phyloP scores from a whole-genome alignment of 2,797 vertebrate genomes.

The Anableps anableps region DNA sequence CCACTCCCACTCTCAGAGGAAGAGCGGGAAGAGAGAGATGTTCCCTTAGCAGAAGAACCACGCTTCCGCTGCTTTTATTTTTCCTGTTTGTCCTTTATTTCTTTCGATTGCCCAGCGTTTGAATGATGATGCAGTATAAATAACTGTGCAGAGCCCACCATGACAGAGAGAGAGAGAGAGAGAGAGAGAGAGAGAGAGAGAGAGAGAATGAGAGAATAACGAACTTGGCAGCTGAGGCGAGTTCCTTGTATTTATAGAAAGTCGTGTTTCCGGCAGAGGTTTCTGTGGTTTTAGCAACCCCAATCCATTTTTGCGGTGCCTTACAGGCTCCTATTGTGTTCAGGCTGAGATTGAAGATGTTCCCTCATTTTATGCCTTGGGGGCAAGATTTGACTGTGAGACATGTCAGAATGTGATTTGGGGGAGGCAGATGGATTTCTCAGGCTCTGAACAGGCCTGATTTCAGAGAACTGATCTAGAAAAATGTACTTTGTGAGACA shows the following conservation, averaged over 20 bases:
- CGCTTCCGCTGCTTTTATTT: conserved; percentile 77
- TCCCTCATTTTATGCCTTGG: conserved; percentile 80
- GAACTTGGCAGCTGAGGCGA: conserved; percentile 82
- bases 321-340: conserved; percentile 80
- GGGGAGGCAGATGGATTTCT: conserved; percentile 77
- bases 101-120: conserved; percentile 69
- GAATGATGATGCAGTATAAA: conserved; percentile 74
- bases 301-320: conserved; percentile 83
- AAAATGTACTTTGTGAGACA: conserved; percentile 61
- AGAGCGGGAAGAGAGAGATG: conserved; percentile 70
- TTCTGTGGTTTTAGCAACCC: conserved; percentile 80
- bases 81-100: conserved; percentile 66
- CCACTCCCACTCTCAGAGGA: conserved; percentile 82
- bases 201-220: conserved; percentile 62
- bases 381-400: conserved; percentile 82
- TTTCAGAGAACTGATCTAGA: conserved; percentile 62
- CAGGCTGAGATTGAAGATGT: conserved; percentile 81
- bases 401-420: conserved; percentile 83
- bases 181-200: conserved; percentile 49
- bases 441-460: conserved; percentile 66
- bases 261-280: conserved; percentile 87
- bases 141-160: conserved; percentile 76
- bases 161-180: conserved; percentile 56
- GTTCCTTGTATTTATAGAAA: conserved; percentile 85
- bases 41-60: conserved; percentile 79